Conservation (phyloP, 2,113 vertebrate genomes). For the Antechinus flavipes region DNA sequence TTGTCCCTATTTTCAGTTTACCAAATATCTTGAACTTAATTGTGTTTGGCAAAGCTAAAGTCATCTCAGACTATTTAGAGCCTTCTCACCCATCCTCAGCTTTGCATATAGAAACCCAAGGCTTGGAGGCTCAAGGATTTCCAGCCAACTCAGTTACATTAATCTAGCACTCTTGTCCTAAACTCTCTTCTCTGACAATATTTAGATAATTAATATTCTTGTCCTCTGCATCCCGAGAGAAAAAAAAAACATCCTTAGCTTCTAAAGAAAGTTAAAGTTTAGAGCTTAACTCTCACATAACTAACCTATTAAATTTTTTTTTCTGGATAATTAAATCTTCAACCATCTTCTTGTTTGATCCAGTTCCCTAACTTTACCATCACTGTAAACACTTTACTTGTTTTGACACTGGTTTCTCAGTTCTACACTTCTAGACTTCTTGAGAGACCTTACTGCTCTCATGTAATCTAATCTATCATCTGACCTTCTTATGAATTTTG, state of each 20-base stretch:
- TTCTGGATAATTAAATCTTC: not conserved
- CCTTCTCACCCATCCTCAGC: not conserved
- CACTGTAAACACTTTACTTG: not conserved
- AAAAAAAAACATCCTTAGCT: not conserved
- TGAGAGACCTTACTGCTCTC: not conserved
- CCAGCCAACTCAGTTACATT: not conserved
- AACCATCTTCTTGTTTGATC: not conserved
- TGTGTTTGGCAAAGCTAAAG: not conserved
- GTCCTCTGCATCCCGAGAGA: not conserved
- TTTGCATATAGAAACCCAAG: not conserved
- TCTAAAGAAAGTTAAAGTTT: not conserved
- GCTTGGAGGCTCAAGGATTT: not conserved
- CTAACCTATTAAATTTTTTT: not conserved
- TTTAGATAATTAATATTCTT: not conserved
- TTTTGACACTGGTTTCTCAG: not conserved
- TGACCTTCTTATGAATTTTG: not conserved
- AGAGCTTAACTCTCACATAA: not conserved
- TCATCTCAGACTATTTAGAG: not conserved
- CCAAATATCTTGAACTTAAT: not conserved
- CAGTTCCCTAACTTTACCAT: not conserved
- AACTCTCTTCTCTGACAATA: not conserved
- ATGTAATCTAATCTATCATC: not conserved
- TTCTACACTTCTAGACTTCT: not conserved
- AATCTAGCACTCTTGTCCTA: not conserved
- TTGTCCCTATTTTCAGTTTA: not conserved